Conservation (phyloP, 2,113 vertebrate genomes). For the Monarcha castaneiventris region DNA sequence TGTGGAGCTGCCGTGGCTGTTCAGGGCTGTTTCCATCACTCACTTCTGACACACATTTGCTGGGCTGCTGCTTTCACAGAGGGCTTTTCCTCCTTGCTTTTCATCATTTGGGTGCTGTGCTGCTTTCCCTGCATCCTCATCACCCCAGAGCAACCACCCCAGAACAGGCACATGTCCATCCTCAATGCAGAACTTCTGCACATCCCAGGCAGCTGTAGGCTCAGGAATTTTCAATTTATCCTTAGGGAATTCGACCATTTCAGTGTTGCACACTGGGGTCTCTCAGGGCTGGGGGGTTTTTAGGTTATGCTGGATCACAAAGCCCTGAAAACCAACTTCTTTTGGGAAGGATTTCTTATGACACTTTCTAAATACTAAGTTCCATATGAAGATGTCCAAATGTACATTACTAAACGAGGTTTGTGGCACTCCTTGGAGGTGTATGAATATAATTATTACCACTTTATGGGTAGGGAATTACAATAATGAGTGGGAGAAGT, state of each 20-base stretch:
- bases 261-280: background rate
- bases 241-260: background rate
- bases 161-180: background rate
- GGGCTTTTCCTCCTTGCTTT: background rate
- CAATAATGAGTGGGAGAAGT: background rate
- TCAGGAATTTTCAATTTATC: background rate
- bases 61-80: background rate
- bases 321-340: background rate
- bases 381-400: background rate
- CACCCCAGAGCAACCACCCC: background rate
- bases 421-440: background rate
- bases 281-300: background rate
- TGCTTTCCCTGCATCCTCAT: background rate
- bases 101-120: background rate
- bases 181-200: background rate
- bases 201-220: background rate
- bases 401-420: background rate
- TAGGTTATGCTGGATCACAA: background rate
- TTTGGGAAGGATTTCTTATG: background rate
- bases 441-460: background rate
- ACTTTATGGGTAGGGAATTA: background rate
- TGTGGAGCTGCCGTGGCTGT: background rate
- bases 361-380: background rate
- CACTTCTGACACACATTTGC: background rate
- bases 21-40: slow-evolving; percentile 29